Conservation (phyloP, 2,113 vertebrate genomes). For the Coturnix japonica region DNA sequence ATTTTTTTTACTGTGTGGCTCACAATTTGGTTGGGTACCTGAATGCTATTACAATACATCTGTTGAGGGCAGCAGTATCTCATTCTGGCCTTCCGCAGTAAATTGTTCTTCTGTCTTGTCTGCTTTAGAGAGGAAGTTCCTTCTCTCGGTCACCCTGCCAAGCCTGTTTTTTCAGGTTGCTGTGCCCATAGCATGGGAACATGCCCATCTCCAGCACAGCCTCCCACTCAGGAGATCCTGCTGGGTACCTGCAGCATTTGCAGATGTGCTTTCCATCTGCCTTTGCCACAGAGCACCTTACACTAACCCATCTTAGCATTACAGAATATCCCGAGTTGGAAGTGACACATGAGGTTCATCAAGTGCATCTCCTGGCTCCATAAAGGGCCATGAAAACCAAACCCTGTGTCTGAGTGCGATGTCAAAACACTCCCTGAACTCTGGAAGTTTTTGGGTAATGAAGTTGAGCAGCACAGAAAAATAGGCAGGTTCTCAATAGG, state of each 20-base stretch:
- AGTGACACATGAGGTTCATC: no score
- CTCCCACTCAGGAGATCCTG: not conserved
- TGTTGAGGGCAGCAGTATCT: not conserved
- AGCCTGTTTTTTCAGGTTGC: not conserved
- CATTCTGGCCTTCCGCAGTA: not conserved
- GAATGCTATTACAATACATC: not conserved
- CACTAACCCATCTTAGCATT: not conserved
- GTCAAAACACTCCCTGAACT: not conserved
- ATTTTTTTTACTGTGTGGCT: not conserved
- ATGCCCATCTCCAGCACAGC: not conserved
- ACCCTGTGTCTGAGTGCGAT: not conserved
- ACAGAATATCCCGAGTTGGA: not conserved
- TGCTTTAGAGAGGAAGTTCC: not conserved
- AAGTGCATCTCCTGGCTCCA: not conserved
- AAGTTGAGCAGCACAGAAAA: rapidly evolving
- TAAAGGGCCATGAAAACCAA: not conserved
- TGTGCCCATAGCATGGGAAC: rapidly evolving
- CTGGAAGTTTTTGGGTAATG: not conserved
- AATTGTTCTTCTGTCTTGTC: not conserved
- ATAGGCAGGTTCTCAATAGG: not conserved
- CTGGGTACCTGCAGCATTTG: not conserved
- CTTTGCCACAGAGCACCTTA: not conserved
- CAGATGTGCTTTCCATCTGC: not conserved
- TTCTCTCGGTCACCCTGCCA: not conserved
- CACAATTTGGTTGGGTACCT: not conserved